Evolutionary conservation across 2,113 vertebrate genomes (phyloP), one percentile per base, ranked within the genome.

Genomic region (Elephantulus edwardii): DNA sequence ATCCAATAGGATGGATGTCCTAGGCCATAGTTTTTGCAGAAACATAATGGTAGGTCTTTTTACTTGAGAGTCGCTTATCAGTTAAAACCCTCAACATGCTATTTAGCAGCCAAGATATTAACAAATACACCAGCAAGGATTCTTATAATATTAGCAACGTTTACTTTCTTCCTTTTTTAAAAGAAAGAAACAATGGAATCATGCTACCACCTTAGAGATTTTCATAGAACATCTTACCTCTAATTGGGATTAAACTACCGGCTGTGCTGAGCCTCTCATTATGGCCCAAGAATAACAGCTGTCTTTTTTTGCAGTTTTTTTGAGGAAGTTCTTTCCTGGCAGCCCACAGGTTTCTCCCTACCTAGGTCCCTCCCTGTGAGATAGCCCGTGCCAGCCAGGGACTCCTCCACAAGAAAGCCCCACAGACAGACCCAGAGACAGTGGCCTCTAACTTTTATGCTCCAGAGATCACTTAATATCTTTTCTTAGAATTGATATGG

Each of bases 121-220:
- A 26, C 22, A 22, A 66, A 17, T 66, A n/a, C 8, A 19, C 64
- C n/a, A 66, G 16, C n/a, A 35, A 7, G 64, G 17, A 16, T 66
- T 16, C 14, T 66, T 35, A 40, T 46, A 52, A 8, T 90, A 62
- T 64, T 76, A 52, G 26, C 35, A 77, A 83, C 74, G 17, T 10
- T 88, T 40, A 56, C 3, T 72, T 83, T 89, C 17, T 64, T 83
- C 13, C 26, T 86, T 48, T 56, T 89, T 76, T 28, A 87, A 13
- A 54, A 84, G 76, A 80, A 88, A 90, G 56, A n/a, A n/a, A n/a
- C 83, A 79, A 46, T n/a, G 56, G 22, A 88, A 44, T 71, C 46
- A 38, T 64, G 46, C 40, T 10, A 40, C 83, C 17, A 64, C 30
- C 48, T 70, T 60, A 26, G 42, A 87, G 42, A 62, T 40, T 5